These are phyloP conservation scores for Hirtodrosophila cameraria DNA, from an alignment of 2,888 invertebrate genomes.

Conservation along the genomic window DNA sequence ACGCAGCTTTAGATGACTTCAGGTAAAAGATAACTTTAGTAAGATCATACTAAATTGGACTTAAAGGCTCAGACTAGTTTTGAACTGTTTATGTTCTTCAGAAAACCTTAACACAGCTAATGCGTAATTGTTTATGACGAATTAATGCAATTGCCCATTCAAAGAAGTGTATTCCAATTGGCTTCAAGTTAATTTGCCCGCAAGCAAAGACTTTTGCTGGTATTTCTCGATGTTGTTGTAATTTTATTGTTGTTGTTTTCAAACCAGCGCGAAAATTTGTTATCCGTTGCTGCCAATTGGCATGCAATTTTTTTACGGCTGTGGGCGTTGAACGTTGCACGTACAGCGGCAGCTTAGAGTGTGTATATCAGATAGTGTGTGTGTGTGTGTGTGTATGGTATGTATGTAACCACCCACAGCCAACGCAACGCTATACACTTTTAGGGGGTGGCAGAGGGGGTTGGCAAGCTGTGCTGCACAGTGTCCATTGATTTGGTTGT, in stretches of 20 bases:
- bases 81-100: no score
- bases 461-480: conserved; percentile 9
- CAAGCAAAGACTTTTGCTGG: conserved; percentile 38
- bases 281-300: conserved; percentile 61
- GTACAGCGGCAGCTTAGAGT: conserved; percentile 6
- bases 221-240: conserved; percentile 12
- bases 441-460: not conserved
- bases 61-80: no score
- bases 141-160: not conserved
- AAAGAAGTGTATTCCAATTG: conserved; percentile 28
- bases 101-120: not conserved
- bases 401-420: conserved; percentile 48
- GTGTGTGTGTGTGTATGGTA: conserved; percentile 7
- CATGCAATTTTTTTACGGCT: conserved; percentile 60
- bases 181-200: conserved; percentile 39
- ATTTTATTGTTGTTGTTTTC: conserved; percentile 13
- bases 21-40: no score
- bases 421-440: conserved; percentile 14
- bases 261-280: conserved; percentile 51
- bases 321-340: conserved; percentile 54
- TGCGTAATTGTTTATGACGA: conserved; percentile 1
- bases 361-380: conserved; percentile 3
- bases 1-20: no score
- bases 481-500: conserved; percentile 40
- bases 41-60: no score